Evolutionary conservation across 64 coral and sea anemone genomes (phyloP), one percentile per base, ranked within the genome.

Genomic region (Stylophora pistillata): DNA sequence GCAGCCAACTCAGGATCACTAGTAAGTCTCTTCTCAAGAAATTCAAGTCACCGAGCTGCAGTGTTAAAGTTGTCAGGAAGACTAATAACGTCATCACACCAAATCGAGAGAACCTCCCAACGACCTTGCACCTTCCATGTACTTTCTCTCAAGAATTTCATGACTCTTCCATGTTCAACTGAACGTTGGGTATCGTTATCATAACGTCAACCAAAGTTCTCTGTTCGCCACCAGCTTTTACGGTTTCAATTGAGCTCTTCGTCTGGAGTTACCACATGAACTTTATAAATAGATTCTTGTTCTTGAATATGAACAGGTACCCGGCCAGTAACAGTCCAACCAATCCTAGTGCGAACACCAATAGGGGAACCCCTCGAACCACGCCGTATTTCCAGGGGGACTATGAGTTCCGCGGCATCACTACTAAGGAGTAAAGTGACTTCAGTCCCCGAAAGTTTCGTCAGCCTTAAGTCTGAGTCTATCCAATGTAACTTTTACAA

Each of bases 271-370:
- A 52, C 65, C 12, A 72, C 82, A 86, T 73, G 82, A 56, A 86
- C 82, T 27, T 86, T 86, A 72, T 20, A 72, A 25, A 86, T 47
- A n/a, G 82, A 53, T 56, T 86, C 82, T 15, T 21, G 9, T 13
- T 56, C 47, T 31, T 86, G 64, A 72, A 86, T 41, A 71, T 72
- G 28, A 53, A 20, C 82, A 28, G 82, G 65, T 70, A 86, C 2
- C 6, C 82, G 82, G 56, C 82, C 82, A 71, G 82, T 56, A 72
- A 86, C 47, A 53, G 82, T 72, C 82, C 82, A 86, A 13, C 82
- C 64, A 55, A 86, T 52, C 28, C 13, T 15, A 55, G 82, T 86
- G 21, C 64, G 82, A 71, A 53, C 31, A 55, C 66, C 82, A 86
- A 86, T n/a, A 56, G 66, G 64, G 7, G 82, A 55, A 54, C 62